Base-by-base conservation (phyloP, 2,888 invertebrate species). In the Panopea generosa region DNA sequence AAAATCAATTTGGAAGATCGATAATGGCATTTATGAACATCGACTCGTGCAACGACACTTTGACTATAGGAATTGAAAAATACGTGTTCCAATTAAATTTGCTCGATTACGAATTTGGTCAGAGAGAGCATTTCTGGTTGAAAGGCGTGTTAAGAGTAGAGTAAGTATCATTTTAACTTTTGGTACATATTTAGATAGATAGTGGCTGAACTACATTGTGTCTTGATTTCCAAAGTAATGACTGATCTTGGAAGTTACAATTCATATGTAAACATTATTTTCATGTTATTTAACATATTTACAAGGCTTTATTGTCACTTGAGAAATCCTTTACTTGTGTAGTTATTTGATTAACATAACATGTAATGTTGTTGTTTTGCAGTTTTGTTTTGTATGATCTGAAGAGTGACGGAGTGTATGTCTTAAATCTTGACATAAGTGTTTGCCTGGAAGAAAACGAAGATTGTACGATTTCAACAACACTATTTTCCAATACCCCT, bases 91-190 rank as follows among this genome's bases (percentile, higher is more conserved):
- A 63, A 24, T 38, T 65, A 14, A 66, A 68, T 47, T 43, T 84
- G 14, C 45, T 66, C 16, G 73, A 69, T 18, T 84, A 80, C 40
- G 43, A 61, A 2, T 84, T 65, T 69, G 84, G 84, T 40, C 59
- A 55, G 52, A 27, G 16, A 24, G 77, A 82, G 4, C 60, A 62
- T 26, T 75, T 80, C 45, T 66, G 73, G 59, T 40, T 84, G 45
- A 74, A 71, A 45, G 73, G 73, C 24, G 65, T 82, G 0, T 52
- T 84, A 2, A 61, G 74, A 38, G 22, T 82, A 4, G 68, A 82
- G 84, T 82, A 77, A 79, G 84, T 73, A 55, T 16, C 7, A 40
- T 40, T n/a, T n/a, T n/a, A n/a, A n/a, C n/a, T n/a, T n/a, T n/a
- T n/a, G n/a, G n/a, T n/a, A n/a, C n/a, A n/a, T n/a, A n/a, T n/a